Conservation (phyloP, 2,113 vertebrate species). For the Amblyornis subalaris region DNA sequence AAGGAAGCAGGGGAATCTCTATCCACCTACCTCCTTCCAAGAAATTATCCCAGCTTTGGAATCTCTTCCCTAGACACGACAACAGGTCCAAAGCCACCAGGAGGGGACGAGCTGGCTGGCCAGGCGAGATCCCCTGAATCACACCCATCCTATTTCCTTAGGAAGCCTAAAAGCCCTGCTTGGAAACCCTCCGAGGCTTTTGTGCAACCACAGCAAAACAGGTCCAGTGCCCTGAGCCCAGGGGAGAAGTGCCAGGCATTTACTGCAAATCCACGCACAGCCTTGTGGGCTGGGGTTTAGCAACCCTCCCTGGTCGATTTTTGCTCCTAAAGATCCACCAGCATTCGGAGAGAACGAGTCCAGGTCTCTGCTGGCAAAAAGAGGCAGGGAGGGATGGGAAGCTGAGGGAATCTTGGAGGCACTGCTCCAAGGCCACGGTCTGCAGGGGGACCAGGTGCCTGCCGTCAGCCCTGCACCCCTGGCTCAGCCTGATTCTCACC, state of each 20-base stretch:
- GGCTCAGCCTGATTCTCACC: not conserved
- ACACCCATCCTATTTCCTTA: not conserved
- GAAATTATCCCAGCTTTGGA: not conserved
- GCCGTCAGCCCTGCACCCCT: not conserved
- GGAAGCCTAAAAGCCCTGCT: not conserved
- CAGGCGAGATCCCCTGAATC: not conserved
- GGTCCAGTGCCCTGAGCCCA: not conserved
- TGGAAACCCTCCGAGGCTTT: not conserved
- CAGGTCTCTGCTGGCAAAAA: not conserved
- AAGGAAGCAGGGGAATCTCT: not conserved
- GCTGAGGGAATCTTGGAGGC: not conserved
- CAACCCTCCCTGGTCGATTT: not conserved
- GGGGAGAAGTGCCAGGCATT: not conserved
- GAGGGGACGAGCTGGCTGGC: accelerated
- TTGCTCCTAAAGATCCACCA: not conserved
- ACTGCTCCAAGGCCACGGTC: not conserved
- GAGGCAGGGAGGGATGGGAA: not conserved
- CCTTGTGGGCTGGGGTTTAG: not conserved
- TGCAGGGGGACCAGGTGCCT: not conserved
- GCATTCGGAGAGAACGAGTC: not conserved
- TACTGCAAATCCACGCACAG: not conserved
- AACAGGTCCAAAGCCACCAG: not conserved
- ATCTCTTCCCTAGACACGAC: not conserved
- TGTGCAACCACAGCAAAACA: not conserved
- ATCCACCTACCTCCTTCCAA: not conserved